phyloP scores from a whole-genome alignment of 2,888 invertebrate genomes.

The Andrena praecox region DNA sequence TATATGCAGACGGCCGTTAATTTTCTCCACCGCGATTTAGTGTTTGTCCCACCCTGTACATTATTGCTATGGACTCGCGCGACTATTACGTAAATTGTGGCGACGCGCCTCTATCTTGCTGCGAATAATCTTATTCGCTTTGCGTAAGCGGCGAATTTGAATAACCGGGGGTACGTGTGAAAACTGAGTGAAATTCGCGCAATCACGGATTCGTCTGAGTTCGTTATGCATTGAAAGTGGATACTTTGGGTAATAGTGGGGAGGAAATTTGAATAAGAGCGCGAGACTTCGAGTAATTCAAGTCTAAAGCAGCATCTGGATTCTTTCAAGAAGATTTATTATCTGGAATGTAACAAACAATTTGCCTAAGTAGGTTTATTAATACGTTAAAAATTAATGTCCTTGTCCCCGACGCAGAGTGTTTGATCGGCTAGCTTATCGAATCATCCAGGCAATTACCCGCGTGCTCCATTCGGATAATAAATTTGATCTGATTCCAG shows the following conservation, averaged over 20 bases:
- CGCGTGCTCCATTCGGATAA: neutral
- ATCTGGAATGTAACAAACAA: too few species aligned
- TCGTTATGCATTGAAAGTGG: neutral
- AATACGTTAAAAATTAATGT: too few species aligned
- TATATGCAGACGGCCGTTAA: constrained; percentile 48
- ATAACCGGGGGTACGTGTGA: neutral
- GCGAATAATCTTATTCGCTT: constrained; percentile 18
- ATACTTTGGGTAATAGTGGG: neutral
- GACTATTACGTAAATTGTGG: constrained; percentile 38
- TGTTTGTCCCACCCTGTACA: constrained; percentile 8
- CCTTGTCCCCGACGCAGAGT: neutral
- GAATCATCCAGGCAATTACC: neutral
- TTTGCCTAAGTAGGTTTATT: too few species aligned
- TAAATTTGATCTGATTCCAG: constrained; percentile 1
- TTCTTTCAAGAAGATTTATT: too few species aligned
- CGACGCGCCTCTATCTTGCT: neutral
- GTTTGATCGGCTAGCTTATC: neutral
- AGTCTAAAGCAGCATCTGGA: too few species aligned
- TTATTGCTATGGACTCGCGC: neutral
- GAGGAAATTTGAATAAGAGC: too few species aligned
- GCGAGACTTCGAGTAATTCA: too few species aligned
- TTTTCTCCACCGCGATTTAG: constrained; percentile 28
- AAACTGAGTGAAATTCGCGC: neutral
- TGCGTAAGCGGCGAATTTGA: constrained; percentile 2
- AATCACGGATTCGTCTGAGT: neutral